These are phyloP conservation scores for Arvicanthis niloticus DNA, from an alignment of 2,113 vertebrate genomes.

Conservation along the genomic window DNA sequence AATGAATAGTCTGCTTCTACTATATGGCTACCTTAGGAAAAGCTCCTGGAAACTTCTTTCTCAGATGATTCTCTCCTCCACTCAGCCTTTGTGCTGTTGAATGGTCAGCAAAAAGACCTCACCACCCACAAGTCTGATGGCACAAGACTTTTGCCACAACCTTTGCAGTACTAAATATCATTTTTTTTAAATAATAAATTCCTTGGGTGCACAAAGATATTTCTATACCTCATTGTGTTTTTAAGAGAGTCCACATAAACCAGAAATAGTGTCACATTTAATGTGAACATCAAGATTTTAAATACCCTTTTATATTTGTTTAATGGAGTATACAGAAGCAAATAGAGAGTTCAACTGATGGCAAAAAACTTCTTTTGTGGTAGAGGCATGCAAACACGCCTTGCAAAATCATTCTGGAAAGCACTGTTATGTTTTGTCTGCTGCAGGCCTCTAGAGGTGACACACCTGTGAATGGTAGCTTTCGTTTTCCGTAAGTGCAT, in stretches of 20 bases:
- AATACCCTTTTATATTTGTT: background rate
- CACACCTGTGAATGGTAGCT: background rate
- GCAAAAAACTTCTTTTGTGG: background rate
- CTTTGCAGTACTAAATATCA: slow-evolving; percentile 16
- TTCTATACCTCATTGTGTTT: slow-evolving; percentile 10
- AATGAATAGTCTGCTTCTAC: background rate
- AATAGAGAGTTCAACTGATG: background rate
- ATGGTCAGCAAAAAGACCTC: background rate
- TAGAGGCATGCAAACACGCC: background rate
- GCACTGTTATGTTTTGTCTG: background rate
- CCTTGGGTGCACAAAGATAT: background rate
- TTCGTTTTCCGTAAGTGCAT: slow-evolving; percentile 16
- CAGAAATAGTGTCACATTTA: slow-evolving; percentile 9
- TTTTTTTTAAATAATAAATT: background rate
- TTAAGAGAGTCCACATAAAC: slow-evolving; percentile 33
- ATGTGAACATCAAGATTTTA: background rate
- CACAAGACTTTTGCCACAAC: background rate
- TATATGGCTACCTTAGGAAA: background rate
- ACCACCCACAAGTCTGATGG: background rate
- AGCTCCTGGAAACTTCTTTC: background rate
- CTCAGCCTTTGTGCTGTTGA: background rate
- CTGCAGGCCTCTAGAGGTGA: background rate
- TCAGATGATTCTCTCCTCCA: background rate
- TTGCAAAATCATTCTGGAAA: slow-evolving; percentile 23
- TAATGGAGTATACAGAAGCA: slow-evolving; percentile 12